Evolutionary conservation across 37 sponge, comb jelly and placozoan species (phyloP).

Genomic region (Tethya wilhelma): DNA sequence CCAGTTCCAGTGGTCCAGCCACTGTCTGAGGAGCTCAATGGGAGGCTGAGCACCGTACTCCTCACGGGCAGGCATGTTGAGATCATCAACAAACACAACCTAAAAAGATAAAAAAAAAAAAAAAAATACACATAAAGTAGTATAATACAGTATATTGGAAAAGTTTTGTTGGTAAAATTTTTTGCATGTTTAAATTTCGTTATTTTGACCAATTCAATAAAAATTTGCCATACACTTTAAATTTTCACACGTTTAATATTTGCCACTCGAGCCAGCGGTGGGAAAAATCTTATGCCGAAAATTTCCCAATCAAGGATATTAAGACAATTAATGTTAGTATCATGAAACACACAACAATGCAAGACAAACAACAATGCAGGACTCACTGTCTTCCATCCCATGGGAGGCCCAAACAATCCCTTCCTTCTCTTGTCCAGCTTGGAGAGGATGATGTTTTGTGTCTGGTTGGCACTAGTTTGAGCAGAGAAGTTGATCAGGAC

Average conservation of each 20-base stretch:
- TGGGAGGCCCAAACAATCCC: constrained; percentile 97
- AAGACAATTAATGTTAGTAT: too few relatives aligned
- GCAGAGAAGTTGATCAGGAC: constrained; percentile 98
- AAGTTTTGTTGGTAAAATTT: neutral
- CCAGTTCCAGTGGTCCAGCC: constrained; percentile 98
- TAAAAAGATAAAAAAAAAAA: neutral
- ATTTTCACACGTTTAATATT: too few relatives aligned
- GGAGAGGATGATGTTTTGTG: constrained; percentile 97
- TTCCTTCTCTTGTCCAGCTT: constrained; percentile 98
- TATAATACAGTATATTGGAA: too few relatives aligned
- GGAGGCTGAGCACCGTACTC: constrained; percentile 98
- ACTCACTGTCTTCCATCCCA: constrained; percentile 92
- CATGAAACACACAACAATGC: too few relatives aligned
- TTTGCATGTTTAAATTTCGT: neutral
- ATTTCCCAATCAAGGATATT: too few relatives aligned
- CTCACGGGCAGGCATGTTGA: constrained; percentile 97
- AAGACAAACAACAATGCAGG: too few relatives aligned
- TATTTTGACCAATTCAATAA: neutral
- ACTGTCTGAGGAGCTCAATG: constrained; percentile 97
- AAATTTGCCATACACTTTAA: neutral
- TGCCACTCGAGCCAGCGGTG: too few relatives aligned
- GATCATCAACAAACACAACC: constrained; percentile 98
- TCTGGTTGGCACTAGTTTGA: constrained; percentile 97
- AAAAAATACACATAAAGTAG: neutral
- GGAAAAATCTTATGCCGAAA: too few relatives aligned